These are phyloP conservation scores for Mya arenaria DNA, from an alignment of 1,140 invertebrate species.

Conservation along the genomic window DNA sequence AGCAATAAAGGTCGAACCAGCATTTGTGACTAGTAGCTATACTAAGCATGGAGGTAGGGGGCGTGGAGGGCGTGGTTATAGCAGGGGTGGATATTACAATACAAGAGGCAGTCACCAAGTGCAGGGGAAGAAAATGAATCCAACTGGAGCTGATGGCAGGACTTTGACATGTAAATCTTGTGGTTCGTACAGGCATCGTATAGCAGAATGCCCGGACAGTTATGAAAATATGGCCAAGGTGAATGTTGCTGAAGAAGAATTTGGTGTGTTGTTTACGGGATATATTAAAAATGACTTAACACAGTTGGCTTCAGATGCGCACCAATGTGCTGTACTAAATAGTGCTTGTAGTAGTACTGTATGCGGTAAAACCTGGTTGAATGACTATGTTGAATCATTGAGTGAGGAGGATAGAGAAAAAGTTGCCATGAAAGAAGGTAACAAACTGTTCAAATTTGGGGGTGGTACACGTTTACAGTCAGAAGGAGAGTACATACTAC, in stretches of 20 bases:
- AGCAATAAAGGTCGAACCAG: constrained; percentile 16
- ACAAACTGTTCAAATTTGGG: constrained; percentile 57
- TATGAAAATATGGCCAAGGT: constrained; percentile 31
- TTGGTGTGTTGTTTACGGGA: constrained; percentile 55
- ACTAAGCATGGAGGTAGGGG: not conserved
- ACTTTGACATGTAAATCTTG: constrained; percentile 33
- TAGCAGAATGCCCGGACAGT: constrained; percentile 17
- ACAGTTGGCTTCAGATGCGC: constrained; percentile 14
- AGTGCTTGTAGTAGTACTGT: constrained; percentile 31
- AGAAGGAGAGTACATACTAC: constrained; percentile 10
- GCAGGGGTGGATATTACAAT: not conserved
- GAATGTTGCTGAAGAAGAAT: constrained; percentile 52
- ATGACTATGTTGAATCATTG: constrained; percentile 23
- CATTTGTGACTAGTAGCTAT: not conserved
- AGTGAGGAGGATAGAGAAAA: constrained; percentile 4
- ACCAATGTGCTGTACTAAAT: constrained; percentile 18
- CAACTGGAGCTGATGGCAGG: not conserved
- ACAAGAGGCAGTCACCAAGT: not conserved
- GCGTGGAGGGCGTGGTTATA: not conserved
- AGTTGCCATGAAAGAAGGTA: constrained; percentile 12
- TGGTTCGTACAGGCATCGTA: constrained; percentile 20
- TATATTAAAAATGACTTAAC: constrained; percentile 37
- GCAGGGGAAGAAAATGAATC: not conserved
- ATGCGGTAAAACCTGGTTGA: constrained; percentile 24
- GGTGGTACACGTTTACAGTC: constrained; percentile 46